Conservation (phyloP, 2,797 vertebrate species). For the Dendrocincla tyrannina region DNA sequence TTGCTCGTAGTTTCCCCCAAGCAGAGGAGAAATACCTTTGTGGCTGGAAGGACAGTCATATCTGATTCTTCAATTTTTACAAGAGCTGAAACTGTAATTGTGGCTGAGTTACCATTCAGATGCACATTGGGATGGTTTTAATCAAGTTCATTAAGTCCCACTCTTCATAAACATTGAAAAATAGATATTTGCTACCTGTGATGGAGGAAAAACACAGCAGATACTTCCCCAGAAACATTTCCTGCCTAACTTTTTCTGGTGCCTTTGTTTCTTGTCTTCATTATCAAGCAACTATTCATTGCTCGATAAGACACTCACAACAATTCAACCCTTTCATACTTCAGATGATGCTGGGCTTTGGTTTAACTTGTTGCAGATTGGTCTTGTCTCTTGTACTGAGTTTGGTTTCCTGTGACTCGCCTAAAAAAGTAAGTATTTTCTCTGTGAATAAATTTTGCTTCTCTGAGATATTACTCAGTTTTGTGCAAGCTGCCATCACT, state of each 20-base stretch:
- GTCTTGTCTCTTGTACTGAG: background rate
- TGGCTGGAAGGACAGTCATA: background rate
- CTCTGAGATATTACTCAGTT: background rate
- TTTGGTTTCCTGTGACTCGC: background rate
- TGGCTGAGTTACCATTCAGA: background rate
- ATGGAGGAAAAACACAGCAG: background rate
- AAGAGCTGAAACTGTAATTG: background rate
- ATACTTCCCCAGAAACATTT: background rate
- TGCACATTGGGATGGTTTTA: background rate
- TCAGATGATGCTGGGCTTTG: background rate
- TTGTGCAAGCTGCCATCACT: background rate
- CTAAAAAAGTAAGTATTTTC: background rate
- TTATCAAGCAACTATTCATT: background rate
- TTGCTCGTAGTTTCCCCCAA: background rate
- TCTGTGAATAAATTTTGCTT: background rate
- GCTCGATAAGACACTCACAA: background rate
- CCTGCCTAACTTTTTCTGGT: background rate
- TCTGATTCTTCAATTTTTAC: background rate
- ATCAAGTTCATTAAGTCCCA: background rate
- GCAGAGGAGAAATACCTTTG: background rate
- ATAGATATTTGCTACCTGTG: background rate
- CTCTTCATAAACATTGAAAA: background rate
- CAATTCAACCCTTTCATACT: background rate
- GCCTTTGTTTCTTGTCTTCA: background rate
- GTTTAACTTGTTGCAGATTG: background rate